phyloP scores from a whole-genome alignment of 2,888 invertebrate genomes.

The Drosophila niveifrons region DNA sequence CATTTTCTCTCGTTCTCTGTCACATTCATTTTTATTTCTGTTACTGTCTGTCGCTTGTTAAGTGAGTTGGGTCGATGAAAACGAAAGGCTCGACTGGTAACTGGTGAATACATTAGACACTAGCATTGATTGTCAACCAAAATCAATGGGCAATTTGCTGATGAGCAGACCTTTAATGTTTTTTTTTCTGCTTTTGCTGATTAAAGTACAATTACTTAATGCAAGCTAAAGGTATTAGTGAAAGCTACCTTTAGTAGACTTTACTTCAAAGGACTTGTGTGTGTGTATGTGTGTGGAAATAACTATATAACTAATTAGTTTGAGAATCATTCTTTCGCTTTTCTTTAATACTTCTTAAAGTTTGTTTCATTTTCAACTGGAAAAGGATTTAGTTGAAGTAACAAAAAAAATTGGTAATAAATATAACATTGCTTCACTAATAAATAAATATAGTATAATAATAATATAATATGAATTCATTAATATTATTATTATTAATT shows the following conservation, averaged over 20 bases:
- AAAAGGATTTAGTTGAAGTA: too few species aligned
- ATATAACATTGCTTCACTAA: too few species aligned
- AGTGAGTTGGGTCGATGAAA: conserved; percentile 16
- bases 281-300: too few species aligned
- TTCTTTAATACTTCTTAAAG: too few species aligned
- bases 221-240: background rate
- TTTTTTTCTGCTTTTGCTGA: background rate
- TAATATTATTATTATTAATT: too few species aligned
- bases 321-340: too few species aligned
- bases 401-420: too few species aligned
- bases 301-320: too few species aligned
- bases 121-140: conserved; percentile 11
- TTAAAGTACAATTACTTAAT: background rate
- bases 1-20: background rate
- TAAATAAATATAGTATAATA: too few species aligned
- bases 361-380: too few species aligned
- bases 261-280: background rate
- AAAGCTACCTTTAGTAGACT: background rate
- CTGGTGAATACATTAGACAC: conserved; percentile 14
- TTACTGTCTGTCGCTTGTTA: background rate
- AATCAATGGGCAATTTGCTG: conserved; percentile 14
- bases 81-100: conserved; percentile 4
- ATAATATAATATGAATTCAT: too few species aligned
- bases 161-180: background rate
- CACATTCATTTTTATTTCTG: background rate